Conservation (phyloP, 2,888 invertebrate genomes). For the Onthophagus sagittarius region DNA sequence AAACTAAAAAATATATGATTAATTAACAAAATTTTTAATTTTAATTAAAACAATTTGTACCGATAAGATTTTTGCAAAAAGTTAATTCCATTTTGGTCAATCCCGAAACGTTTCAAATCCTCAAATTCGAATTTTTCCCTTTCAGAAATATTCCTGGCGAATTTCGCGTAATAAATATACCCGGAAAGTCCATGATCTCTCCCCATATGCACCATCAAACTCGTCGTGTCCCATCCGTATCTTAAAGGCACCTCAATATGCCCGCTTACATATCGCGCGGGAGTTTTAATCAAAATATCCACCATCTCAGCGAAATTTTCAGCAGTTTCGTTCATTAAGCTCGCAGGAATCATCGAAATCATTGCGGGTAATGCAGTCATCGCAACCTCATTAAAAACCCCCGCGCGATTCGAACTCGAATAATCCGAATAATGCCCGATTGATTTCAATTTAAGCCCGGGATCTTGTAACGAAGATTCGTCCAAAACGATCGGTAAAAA, state of each 20-base stretch:
- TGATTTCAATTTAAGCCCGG: conserved; percentile 58
- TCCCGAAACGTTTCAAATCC: conserved; percentile 57
- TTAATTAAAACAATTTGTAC: conserved; percentile 39
- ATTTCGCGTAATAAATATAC: conserved; percentile 64
- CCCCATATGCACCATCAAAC: conserved; percentile 58
- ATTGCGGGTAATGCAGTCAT: conserved; percentile 70
- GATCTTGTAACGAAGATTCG: conserved; percentile 61
- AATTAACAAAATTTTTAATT: background rate
- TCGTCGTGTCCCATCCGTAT: conserved; percentile 48
- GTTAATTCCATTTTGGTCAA: conserved; percentile 57
- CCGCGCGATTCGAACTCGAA: conserved; percentile 75
- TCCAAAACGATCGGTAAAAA: conserved; percentile 76
- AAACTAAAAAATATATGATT: conserved; percentile 47
- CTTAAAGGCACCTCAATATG: conserved; percentile 48
- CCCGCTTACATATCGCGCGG: conserved; percentile 60
- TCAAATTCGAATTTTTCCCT: conserved; percentile 49
- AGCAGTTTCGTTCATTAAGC: conserved; percentile 58
- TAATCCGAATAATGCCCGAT: conserved; percentile 76
- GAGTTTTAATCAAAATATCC: conserved; percentile 60
- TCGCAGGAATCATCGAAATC: conserved; percentile 69
- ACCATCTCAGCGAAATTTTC: conserved; percentile 51
- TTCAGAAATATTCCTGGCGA: conserved; percentile 54
- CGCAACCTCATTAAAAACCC: conserved; percentile 74
- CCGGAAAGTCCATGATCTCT: conserved; percentile 80
- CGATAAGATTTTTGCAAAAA: conserved; percentile 65